Percentiles rank a stretch among this genome's conserved stretches.
phyloP scores from a whole-genome alignment of 2,888 invertebrate genomes.

The Pecten maximus region DNA sequence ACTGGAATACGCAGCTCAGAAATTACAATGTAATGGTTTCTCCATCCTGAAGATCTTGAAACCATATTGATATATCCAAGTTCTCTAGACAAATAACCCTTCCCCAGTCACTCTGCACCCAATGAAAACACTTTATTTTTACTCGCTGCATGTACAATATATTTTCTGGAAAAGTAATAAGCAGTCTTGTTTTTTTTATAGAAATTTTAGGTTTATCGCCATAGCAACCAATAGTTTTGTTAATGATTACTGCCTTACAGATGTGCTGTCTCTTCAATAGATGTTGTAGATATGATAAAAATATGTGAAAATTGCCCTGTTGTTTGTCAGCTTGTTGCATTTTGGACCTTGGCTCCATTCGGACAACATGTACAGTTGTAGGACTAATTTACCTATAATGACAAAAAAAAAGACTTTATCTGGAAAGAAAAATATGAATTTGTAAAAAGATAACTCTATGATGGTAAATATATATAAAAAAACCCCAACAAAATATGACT shows the following conservation, averaged over 20 bases:
- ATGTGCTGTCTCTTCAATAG: constrained; percentile 16
- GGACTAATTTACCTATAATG: no score
- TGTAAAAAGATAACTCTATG: no score
- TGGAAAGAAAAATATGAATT: no score
- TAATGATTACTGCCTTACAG: not conserved
- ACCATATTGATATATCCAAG: constrained; percentile 28
- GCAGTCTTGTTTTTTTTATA: not conserved
- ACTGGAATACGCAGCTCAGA: not conserved
- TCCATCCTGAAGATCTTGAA: not conserved
- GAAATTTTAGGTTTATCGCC: not conserved
- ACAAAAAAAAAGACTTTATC: no score
- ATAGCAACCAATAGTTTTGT: constrained; percentile 3
- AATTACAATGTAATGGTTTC: constrained; percentile 6
- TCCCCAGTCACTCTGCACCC: not conserved
- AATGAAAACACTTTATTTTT: not conserved
- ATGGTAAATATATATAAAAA: no score
- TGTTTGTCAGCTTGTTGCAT: not conserved
- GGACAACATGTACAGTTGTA: not conserved
- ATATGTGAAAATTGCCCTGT: not conserved
- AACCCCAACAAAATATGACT: no score
- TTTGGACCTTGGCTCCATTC: not conserved
- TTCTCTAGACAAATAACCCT: constrained; percentile 4
- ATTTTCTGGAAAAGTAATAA: constrained; percentile 5
- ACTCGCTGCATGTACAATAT: not conserved
- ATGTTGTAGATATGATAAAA: not conserved